A percentile compares a stretch with the other conserved stretches of the same genome.
phyloP scores from a whole-genome alignment of 2,797 vertebrate genomes.

The Anguilla pacifica region DNA sequence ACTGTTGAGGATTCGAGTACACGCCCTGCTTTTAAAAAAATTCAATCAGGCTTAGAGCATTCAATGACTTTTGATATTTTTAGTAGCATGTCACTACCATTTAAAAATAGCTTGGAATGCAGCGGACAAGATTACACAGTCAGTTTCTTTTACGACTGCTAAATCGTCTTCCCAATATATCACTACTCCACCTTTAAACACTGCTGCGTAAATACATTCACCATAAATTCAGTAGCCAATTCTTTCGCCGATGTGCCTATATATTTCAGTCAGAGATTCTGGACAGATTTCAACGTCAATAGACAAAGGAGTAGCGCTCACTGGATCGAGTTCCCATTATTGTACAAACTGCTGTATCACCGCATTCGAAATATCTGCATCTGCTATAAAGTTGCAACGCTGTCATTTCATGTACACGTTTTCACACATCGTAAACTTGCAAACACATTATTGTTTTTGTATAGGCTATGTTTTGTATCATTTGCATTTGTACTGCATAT shows the following conservation, averaged over 20 bases:
- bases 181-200: slow-evolving; percentile 47
- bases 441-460: neutral
- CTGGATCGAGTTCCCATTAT: slow-evolving; percentile 34
- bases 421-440: slow-evolving; percentile 15
- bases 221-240: neutral
- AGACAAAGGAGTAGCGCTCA: slow-evolving; percentile 64
- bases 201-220: slow-evolving; percentile 5
- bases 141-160: slow-evolving; percentile 57
- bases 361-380: slow-evolving; percentile 44
- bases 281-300: slow-evolving; percentile 23
- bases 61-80: slow-evolving; percentile 44
- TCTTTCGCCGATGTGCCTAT: neutral
- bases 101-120: slow-evolving; percentile 68
- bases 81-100: slow-evolving; percentile 53
- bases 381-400: slow-evolving; percentile 33
- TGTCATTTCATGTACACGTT: slow-evolving; percentile 23
- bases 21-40: slow-evolving; percentile 3
- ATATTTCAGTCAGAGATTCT: neutral
- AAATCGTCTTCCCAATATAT: slow-evolving; percentile 49
- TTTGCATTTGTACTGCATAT: neutral
- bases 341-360: slow-evolving; percentile 70
- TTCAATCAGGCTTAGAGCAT: slow-evolving; percentile 51
- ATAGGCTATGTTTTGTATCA: neutral
- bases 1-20: slow-evolving; percentile 19
- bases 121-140: slow-evolving; percentile 60